These are phyloP conservation scores for Sebastes oblongus DNA, from an alignment of 2,797 vertebrate species.

Conservation along the genomic window DNA sequence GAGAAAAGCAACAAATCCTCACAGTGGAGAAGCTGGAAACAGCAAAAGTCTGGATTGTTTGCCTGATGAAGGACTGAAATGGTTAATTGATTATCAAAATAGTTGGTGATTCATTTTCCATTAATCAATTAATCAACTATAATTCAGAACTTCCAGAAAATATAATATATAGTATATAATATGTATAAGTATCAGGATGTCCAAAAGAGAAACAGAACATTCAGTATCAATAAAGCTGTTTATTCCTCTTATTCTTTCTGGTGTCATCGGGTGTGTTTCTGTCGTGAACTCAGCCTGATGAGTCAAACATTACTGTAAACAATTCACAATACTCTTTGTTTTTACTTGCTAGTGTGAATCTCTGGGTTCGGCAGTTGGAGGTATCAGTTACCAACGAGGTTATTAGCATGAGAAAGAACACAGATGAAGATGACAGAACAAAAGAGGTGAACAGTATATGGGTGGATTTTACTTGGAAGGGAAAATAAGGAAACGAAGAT, in stretches of 20 bases:
- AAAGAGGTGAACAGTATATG: conserved; percentile 31
- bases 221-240: not conserved
- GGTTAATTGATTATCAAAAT: not conserved
- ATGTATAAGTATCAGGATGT: not conserved
- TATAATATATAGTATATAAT: not conserved
- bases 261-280: not conserved
- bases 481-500: conserved; percentile 55
- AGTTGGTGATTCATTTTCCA: not conserved
- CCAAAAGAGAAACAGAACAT: not conserved
- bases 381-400: conserved; percentile 53
- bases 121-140: not conserved
- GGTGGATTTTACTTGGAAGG: conserved; percentile 33
- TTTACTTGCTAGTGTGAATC: conserved; percentile 21
- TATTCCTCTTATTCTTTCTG: not conserved
- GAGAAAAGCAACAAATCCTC: not conserved
- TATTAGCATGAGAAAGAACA: conserved; percentile 29
- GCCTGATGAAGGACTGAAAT: not conserved
- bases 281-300: not conserved
- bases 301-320: not conserved
- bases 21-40: not conserved
- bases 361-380: conserved; percentile 10
- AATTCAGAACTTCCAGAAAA: not conserved
- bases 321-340: conserved; percentile 19
- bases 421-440: conserved; percentile 36
- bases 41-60: not conserved